phyloP scores from a whole-genome alignment of 2,888 invertebrate species.

The Mactromeris polynyma region DNA sequence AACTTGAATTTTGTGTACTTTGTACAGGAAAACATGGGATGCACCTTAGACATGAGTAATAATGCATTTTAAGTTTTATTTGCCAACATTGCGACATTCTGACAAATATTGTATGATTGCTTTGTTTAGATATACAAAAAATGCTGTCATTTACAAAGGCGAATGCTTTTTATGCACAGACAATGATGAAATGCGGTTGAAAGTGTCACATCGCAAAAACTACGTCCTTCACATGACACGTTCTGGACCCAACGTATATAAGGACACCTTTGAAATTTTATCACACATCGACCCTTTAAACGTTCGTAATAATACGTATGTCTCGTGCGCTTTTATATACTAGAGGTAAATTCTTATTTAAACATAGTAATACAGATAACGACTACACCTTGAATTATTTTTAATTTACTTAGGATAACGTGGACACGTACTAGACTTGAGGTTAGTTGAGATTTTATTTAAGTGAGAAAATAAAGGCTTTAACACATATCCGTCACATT shows the following conservation, averaged over 20 bases:
- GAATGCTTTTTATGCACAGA: neutral
- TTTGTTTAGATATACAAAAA: neutral
- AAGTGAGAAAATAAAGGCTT: neutral
- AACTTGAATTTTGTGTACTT: neutral
- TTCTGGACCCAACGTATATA: neutral
- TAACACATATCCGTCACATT: neutral
- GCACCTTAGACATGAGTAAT: neutral
- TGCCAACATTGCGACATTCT: neutral
- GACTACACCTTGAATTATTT: neutral
- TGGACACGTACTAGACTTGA: neutral
- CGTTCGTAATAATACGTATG: neutral
- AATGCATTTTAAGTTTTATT: neutral
- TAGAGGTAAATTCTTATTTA: conserved; percentile 10
- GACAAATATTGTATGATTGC: neutral
- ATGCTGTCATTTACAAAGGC: neutral
- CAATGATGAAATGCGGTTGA: neutral
- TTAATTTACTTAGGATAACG: neutral
- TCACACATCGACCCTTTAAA: neutral
- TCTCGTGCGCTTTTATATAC: neutral
- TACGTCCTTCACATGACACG: neutral
- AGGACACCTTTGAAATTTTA: neutral
- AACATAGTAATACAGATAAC: neutral
- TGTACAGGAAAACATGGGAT: neutral
- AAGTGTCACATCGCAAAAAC: neutral
- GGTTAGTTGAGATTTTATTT: neutral